These are phyloP conservation scores for Campylomormyrus numenius DNA, from an alignment of 2,113 vertebrate genomes.

Conservation along the genomic window DNA sequence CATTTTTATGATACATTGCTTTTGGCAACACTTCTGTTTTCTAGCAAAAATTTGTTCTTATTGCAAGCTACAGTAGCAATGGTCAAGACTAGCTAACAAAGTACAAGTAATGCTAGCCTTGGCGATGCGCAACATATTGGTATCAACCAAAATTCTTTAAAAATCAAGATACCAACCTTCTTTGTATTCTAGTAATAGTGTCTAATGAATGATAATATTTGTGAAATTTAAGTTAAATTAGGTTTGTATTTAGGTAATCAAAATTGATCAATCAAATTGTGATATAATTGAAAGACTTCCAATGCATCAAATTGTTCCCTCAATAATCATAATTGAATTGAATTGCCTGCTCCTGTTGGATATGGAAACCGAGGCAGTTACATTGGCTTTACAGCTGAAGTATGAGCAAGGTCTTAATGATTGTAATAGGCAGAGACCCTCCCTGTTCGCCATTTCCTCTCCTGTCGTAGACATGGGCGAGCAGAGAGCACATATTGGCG, in stretches of 20 bases:
- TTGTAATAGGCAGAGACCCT: slow-evolving; percentile 51
- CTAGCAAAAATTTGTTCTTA: not conserved
- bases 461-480: slow-evolving; percentile 51
- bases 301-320: not conserved
- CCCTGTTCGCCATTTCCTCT: slow-evolving; percentile 58
- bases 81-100: not conserved
- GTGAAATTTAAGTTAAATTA: not conserved
- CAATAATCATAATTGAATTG: not conserved
- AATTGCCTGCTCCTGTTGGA: slow-evolving; percentile 9
- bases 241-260: not conserved
- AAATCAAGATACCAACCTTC: not conserved
- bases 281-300: not conserved
- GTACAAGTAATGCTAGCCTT: not conserved
- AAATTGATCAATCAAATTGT: not conserved
- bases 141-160: not conserved
- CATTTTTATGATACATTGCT: not conserved
- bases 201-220: not conserved
- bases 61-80: not conserved
- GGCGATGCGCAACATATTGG: not conserved
- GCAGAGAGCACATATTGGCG: slow-evolving; percentile 52
- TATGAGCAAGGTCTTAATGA: slow-evolving; percentile 45
- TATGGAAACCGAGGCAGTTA: slow-evolving; percentile 10
- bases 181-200: not conserved
- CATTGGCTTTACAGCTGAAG: slow-evolving; percentile 40
- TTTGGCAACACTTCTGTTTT: not conserved